phyloP scores from a whole-genome alignment of 2,797 vertebrate genomes.

The Acomys russatus region DNA sequence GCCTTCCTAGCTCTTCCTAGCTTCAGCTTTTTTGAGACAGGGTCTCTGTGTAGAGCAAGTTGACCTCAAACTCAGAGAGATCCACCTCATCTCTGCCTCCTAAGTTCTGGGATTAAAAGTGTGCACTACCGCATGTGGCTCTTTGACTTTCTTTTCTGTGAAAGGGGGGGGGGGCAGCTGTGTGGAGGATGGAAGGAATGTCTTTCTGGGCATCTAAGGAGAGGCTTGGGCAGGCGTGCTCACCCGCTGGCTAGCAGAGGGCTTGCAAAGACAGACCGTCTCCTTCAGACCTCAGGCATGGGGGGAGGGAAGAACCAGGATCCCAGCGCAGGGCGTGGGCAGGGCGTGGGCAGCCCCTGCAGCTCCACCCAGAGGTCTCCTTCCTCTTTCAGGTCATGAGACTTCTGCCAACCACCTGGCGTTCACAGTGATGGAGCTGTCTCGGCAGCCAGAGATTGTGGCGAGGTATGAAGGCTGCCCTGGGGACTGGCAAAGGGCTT shows the following conservation, averaged over 20 bases:
- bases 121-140: neutral
- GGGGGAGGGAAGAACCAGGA: neutral
- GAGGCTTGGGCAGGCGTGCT: neutral
- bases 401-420: slow-evolving; percentile 94
- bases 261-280: rapidly evolving
- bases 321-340: neutral
- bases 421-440: slow-evolving; percentile 94
- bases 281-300: neutral
- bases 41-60: neutral
- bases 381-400: slow-evolving; percentile 92
- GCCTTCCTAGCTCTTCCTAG: neutral
- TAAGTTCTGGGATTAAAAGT: neutral
- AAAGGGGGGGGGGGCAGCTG: neutral
- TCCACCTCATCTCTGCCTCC: neutral
- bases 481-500: neutral
- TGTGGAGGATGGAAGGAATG: neutral
- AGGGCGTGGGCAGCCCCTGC: neutral
- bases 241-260: neutral
- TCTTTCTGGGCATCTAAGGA: neutral
- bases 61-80: neutral
- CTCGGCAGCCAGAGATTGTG: slow-evolving; percentile 92
- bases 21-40: neutral
- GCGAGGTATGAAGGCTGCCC: slow-evolving; percentile 87
- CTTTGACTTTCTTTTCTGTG: neutral
- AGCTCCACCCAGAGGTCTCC: rapidly evolving